Percentiles rank a stretch among this genome's conserved stretches.
phyloP scores from a whole-genome alignment of 2,888 invertebrate species.

The Bellardia bayeri region DNA sequence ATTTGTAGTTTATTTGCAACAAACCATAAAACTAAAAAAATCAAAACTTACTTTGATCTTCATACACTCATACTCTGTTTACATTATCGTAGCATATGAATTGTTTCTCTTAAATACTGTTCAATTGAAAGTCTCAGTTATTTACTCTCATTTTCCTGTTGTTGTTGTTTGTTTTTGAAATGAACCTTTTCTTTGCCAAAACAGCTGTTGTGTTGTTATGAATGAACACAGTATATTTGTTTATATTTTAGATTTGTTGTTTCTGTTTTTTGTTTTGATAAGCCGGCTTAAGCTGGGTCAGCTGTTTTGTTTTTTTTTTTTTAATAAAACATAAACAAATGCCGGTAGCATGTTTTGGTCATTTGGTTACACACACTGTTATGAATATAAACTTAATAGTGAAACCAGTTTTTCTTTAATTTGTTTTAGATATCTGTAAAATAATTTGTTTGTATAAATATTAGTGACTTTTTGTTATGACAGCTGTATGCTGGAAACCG shows the following conservation, averaged over 20 bases:
- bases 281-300: conserved; percentile 65
- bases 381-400: background rate
- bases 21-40: conserved; percentile 60
- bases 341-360: conserved; percentile 72
- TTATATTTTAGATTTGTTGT: conserved; percentile 29
- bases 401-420: conserved; percentile 55
- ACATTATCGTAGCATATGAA: conserved; percentile 14
- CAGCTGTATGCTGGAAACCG: background rate
- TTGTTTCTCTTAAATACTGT: conserved; percentile 38
- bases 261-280: conserved; percentile 7
- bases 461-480: background rate
- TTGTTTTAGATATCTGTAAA: background rate
- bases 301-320: conserved; percentile 58
- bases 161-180: conserved; percentile 8
- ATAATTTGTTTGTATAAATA: background rate
- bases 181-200: conserved; percentile 27
- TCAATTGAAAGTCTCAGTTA: background rate
- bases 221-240: conserved; percentile 56
- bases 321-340: conserved; percentile 48
- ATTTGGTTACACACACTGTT: conserved; percentile 40
- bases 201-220: conserved; percentile 57
- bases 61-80: conserved; percentile 49
- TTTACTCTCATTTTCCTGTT: conserved; percentile 1
- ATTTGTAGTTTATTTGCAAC: conserved; percentile 60
- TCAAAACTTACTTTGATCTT: background rate